These are phyloP conservation scores for Ophion ellenae DNA, from an alignment of 2,888 invertebrate species.

Conservation along the genomic window DNA sequence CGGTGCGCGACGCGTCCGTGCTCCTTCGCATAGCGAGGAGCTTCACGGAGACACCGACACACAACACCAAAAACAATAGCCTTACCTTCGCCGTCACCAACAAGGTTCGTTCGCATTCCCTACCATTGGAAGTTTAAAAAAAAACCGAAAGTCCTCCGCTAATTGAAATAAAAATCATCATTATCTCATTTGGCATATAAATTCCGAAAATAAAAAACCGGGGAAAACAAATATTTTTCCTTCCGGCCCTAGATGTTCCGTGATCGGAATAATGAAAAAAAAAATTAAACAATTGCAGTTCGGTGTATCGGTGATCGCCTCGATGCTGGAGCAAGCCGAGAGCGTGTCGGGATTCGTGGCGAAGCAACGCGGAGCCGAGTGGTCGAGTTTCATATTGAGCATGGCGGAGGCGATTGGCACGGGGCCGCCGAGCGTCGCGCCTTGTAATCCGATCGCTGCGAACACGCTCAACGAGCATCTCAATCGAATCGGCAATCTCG, in stretches of 20 bases:
- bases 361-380: conserved; percentile 72
- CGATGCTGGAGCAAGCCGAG: conserved; percentile 85
- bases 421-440: conserved; percentile 75
- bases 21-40: conserved; percentile 76
- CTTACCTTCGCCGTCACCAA: conserved; percentile 84
- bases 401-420: conserved; percentile 75
- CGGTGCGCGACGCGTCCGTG: conserved; percentile 71
- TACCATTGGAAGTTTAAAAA: not conserved
- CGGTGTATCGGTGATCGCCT: conserved; percentile 85
- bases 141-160: too few species aligned
- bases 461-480: conserved; percentile 79
- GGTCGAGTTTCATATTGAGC: conserved; percentile 78
- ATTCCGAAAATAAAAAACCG: not conserved
- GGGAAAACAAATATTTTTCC: conserved; percentile 1
- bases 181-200: not conserved
- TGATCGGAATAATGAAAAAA: not conserved
- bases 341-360: conserved; percentile 80
- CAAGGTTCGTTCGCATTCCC: conserved; percentile 81
- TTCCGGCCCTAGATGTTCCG: not conserved
- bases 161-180: not conserved
- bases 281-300: conserved; percentile 82
- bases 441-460: conserved; percentile 77
- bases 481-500: conserved; percentile 75
- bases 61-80: conserved; percentile 79
- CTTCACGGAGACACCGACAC: conserved; percentile 76